Evolutionary conservation across 2,797 vertebrate species (phyloP), one percentile per base, ranked within the genome.

Genomic region (Cyprinella venusta): DNA sequence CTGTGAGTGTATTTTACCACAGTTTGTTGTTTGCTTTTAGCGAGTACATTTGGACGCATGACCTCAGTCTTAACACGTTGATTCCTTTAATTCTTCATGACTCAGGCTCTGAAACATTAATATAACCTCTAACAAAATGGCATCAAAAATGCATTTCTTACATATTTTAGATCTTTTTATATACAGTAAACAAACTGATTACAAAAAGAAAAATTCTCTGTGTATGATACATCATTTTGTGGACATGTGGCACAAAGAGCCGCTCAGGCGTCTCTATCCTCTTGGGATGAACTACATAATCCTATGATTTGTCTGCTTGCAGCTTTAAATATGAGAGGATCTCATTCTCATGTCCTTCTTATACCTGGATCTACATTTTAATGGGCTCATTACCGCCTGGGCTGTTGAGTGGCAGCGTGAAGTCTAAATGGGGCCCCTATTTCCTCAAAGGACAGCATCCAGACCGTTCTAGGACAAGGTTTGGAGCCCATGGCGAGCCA

Each of bases 351-450:
- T 89, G 83, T 86, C 88, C 86, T 88, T 83, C 89, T 90, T 88
- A 80, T 85, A 90, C 90, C 92, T 92, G 91, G 92, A 94, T 94
- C 92, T 94, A 91, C 92, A 93, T 95, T 93, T 93, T 92, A 93
- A 94, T 91, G 86, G 88, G 87, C 88, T 94, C 91, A 94, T 94
- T 94, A 93, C 81, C 65, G 83, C 82, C 84, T 86, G 87, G 89
- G 82, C 86, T 86, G 79, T 88, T 88, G 79, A 75, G 86, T 90
- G 86, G 86, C 86, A 81, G 82, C 77, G 76, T 84, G 56, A 76
- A 68, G 80, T 83, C 84, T 90, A 91, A 90, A 88, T 76, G 82
- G 70, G 36, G 83, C 75, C 42, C 77, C 68, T 85, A 76, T 89
- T 88, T 78, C 87, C 85, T 88, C 83, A 61, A 54, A 90, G 90